Conservation (phyloP, 2,888 invertebrate genomes). For the Lymantria monacha region DNA sequence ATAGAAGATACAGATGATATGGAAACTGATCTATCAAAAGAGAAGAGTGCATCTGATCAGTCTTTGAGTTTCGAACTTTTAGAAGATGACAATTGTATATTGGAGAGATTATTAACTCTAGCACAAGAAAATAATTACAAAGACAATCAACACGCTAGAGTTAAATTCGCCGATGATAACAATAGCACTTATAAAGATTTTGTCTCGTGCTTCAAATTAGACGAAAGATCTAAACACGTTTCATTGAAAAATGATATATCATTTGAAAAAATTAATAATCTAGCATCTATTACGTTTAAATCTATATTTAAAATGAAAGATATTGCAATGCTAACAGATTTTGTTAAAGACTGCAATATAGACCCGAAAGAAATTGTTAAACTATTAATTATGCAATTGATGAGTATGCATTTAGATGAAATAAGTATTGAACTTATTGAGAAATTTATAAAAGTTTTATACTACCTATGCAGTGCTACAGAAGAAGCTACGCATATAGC, state of each 20-base stretch:
- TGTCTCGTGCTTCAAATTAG: slow-evolving; percentile 78
- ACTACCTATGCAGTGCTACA: slow-evolving; percentile 84
- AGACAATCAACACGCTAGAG: slow-evolving; percentile 69
- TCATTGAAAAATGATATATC: slow-evolving; percentile 52
- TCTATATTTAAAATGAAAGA: slow-evolving; percentile 71
- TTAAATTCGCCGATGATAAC: slow-evolving; percentile 81
- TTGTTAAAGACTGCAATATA: slow-evolving; percentile 54
- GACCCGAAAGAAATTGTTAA: slow-evolving; percentile 86
- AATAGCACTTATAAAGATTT: slow-evolving; percentile 79
- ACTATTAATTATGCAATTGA: slow-evolving; percentile 87
- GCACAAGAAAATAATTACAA: slow-evolving; percentile 73
- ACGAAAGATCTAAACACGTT: slow-evolving; percentile 48
- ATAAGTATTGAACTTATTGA: slow-evolving; percentile 83
- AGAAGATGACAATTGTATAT: slow-evolving; percentile 82
- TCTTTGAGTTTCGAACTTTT: slow-evolving; percentile 58
- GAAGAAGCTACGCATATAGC: slow-evolving; percentile 83
- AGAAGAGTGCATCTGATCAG: slow-evolving; percentile 15
- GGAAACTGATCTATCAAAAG: slow-evolving; percentile 1
- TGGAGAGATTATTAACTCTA: slow-evolving; percentile 84
- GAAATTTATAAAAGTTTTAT: slow-evolving; percentile 85
- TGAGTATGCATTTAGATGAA: slow-evolving; percentile 82
- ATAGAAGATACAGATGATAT: slow-evolving; percentile 30
- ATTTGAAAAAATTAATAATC: slow-evolving; percentile 52
- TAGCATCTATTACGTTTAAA: slow-evolving; percentile 63
- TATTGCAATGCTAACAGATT: slow-evolving; percentile 43